phyloP scores from a whole-genome alignment of 2,888 invertebrate species.

The Zygogramma bicolorata region DNA sequence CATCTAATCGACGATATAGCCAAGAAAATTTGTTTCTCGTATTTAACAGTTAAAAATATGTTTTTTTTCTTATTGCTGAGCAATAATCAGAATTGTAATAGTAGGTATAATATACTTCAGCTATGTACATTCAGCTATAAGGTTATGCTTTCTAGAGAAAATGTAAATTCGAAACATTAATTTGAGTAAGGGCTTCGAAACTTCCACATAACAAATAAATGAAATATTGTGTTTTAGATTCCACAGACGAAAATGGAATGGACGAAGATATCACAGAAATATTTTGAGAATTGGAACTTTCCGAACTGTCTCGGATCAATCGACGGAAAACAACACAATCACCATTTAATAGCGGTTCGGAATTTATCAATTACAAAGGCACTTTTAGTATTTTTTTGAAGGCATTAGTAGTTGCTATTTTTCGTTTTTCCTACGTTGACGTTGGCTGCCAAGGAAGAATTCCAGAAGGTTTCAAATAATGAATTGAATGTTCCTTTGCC shows the following conservation, averaged over 20 bases:
- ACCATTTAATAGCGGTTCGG: constrained; percentile 31
- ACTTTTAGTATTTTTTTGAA: constrained; percentile 24
- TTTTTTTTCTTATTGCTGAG: neutral
- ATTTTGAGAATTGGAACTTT: constrained; percentile 9
- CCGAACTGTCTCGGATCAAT: constrained; percentile 11
- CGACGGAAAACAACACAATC: neutral
- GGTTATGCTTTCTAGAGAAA: neutral
- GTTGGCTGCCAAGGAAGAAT: constrained; percentile 46
- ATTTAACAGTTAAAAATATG: neutral
- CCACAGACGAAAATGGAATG: constrained; percentile 6
- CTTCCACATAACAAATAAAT: neutral
- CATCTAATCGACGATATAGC: neutral
- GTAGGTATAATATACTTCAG: neutral
- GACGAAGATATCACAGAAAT: neutral
- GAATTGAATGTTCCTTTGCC: constrained; percentile 9
- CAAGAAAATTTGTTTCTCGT: neutral
- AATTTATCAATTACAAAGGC: constrained; percentile 32
- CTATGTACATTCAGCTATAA: neutral
- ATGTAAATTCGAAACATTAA: neutral
- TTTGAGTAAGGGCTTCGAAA: neutral
- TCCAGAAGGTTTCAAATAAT: neutral
- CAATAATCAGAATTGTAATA: neutral
- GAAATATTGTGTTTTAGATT: neutral
- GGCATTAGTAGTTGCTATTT: constrained; percentile 37
- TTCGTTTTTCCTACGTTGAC: constrained; percentile 24